phyloP scores from a whole-genome alignment of 2,888 invertebrate genomes.

The Pandemis corylana region DNA sequence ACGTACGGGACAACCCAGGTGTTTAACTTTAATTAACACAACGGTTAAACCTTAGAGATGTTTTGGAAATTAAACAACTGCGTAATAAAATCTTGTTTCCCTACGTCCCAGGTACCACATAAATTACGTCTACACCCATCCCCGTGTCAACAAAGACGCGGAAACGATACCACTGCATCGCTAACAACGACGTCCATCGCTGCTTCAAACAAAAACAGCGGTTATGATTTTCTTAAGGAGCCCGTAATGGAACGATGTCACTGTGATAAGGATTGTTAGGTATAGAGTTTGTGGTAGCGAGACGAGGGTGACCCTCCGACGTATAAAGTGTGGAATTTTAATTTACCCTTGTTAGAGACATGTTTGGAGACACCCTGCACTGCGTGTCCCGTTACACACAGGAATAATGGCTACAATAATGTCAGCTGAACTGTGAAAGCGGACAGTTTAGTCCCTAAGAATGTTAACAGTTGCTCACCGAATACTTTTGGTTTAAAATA shows the following conservation, averaged over 20 bases:
- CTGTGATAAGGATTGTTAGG: not conserved
- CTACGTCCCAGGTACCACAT: constrained; percentile 58
- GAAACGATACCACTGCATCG: constrained; percentile 24
- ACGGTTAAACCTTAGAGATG: constrained; percentile 54
- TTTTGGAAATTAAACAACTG: constrained; percentile 66
- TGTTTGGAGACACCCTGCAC: constrained; percentile 50
- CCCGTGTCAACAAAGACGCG: constrained; percentile 49
- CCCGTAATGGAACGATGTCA: constrained; percentile 12
- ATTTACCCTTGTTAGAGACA: constrained; percentile 74
- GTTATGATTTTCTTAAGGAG: not conserved
- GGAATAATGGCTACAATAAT: constrained; percentile 53
- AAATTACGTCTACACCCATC: constrained; percentile 57
- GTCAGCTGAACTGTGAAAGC: constrained; percentile 41
- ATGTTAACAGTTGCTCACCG: constrained; percentile 28
- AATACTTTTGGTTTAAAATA: constrained; percentile 36
- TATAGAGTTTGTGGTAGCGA: constrained; percentile 27
- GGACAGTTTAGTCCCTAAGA: constrained; percentile 37
- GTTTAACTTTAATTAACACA: constrained; percentile 53
- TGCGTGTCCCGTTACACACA: constrained; percentile 47
- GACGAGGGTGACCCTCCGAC: constrained; percentile 58
- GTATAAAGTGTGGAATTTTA: constrained; percentile 75
- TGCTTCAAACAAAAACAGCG: not conserved
- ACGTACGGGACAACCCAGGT: constrained; percentile 19
- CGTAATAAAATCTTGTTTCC: constrained; percentile 66
- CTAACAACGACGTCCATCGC: not conserved